phyloP scores from a whole-genome alignment of 2,888 invertebrate genomes.

The Megaustenia siamemsis region DNA sequence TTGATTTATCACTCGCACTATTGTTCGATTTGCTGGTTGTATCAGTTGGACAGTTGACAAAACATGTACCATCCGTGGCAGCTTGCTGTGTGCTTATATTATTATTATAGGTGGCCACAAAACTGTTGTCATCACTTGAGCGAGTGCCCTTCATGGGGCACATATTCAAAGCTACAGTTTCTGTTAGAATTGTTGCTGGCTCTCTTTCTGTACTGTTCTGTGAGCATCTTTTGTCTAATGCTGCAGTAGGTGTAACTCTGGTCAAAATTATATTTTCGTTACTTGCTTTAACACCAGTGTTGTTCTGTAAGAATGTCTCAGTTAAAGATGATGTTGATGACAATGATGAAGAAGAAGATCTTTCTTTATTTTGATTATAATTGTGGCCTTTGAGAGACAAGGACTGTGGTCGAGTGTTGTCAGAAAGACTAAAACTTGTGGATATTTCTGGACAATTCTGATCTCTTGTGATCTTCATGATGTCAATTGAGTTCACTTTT shows the following conservation, averaged over 20 bases:
- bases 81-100: background rate
- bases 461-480: background rate
- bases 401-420: conserved; percentile 66
- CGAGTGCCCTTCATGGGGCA: background rate
- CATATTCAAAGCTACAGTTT: background rate
- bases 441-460: conserved; percentile 57
- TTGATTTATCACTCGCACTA: conserved; percentile 21
- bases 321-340: conserved; percentile 20
- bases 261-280: background rate
- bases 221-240: conserved; percentile 13
- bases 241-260: conserved; percentile 25
- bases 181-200: background rate
- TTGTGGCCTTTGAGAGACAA: conserved; percentile 72
- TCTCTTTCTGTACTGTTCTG: background rate
- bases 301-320: conserved; percentile 40
- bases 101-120: background rate
- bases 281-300: background rate
- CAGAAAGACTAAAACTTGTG: conserved; percentile 52
- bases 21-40: background rate
- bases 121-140: background rate
- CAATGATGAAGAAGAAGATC: conserved; percentile 52
- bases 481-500: background rate
- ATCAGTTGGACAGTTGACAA: background rate
- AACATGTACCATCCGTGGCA: background rate
- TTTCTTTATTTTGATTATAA: conserved; percentile 54